These are phyloP conservation scores for Margaritifera margaritifera DNA, from an alignment of 2,888 invertebrate genomes.

Conservation along the genomic window DNA sequence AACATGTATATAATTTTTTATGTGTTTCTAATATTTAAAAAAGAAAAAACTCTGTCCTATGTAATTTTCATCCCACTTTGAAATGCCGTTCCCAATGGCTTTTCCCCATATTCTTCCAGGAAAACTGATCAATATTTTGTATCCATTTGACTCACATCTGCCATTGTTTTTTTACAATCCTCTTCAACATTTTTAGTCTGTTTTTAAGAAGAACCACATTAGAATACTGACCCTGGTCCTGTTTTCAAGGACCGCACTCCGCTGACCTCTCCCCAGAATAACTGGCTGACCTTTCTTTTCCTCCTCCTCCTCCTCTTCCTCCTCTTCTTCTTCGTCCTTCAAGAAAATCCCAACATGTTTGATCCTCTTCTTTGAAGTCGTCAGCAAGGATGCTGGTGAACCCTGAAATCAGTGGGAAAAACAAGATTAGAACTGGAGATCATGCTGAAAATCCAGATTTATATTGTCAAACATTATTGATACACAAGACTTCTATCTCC, in stretches of 20 bases:
- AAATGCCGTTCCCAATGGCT: no score
- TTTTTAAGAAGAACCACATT: neutral
- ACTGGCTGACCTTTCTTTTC: conserved; percentile 70
- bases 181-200: no score
- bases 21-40: no score
- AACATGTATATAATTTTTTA: no score
- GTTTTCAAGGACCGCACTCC: conserved; percentile 93
- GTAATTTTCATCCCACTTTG: no score
- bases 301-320: conserved; percentile 81
- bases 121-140: no score
- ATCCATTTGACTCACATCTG: no score
- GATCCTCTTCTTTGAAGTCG: conserved; percentile 93
- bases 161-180: no score
- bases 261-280: conserved; percentile 83
- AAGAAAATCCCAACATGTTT: conserved; percentile 96
- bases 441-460: neutral
- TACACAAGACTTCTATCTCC: neutral
- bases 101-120: no score
- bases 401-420: conserved; percentile 62
- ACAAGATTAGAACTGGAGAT: neutral
- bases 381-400: conserved; percentile 87
- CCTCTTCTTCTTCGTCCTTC: conserved; percentile 76
- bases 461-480: neutral
- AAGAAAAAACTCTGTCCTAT: no score
- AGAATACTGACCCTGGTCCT: conserved; percentile 81